Evolutionary conservation across 2,113 vertebrate genomes (phyloP).

Genomic region (Atrichornis clamosus): DNA sequence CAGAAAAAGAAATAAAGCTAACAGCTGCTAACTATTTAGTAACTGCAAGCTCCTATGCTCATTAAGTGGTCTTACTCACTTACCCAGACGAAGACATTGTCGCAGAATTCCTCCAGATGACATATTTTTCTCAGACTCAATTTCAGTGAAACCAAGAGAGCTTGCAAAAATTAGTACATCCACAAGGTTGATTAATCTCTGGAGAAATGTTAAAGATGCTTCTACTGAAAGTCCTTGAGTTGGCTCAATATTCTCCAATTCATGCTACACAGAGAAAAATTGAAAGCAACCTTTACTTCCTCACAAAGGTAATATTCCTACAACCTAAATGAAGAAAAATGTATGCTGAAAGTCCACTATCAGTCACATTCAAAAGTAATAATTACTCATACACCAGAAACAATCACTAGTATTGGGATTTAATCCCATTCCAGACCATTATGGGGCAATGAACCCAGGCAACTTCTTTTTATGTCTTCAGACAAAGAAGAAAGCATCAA

Average conservation of each 20-base stretch:
- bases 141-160: slow-evolving; percentile 94
- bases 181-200: slow-evolving; percentile 91
- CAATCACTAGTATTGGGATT: background rate
- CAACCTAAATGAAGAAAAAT: background rate
- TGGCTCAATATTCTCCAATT: slow-evolving; percentile 91
- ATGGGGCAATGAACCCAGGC: background rate
- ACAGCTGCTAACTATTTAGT: background rate
- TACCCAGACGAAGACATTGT: slow-evolving; percentile 95
- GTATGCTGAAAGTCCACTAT: background rate
- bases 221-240: slow-evolving; percentile 92
- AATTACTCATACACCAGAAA: background rate
- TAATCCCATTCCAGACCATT: background rate
- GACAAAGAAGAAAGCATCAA: background rate
- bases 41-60: background rate
- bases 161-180: slow-evolving; percentile 97
- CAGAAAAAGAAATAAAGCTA: background rate
- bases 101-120: slow-evolving; percentile 93
- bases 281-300: slow-evolving; percentile 15
- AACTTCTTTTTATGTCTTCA: background rate
- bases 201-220: slow-evolving; percentile 89
- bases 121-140: slow-evolving; percentile 99
- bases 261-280: slow-evolving; percentile 78
- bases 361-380: background rate
- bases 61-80: background rate
- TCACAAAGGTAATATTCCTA: background rate